phyloP scores from a whole-genome alignment of 2,888 invertebrate species.

The Calameuta filiformis region DNA sequence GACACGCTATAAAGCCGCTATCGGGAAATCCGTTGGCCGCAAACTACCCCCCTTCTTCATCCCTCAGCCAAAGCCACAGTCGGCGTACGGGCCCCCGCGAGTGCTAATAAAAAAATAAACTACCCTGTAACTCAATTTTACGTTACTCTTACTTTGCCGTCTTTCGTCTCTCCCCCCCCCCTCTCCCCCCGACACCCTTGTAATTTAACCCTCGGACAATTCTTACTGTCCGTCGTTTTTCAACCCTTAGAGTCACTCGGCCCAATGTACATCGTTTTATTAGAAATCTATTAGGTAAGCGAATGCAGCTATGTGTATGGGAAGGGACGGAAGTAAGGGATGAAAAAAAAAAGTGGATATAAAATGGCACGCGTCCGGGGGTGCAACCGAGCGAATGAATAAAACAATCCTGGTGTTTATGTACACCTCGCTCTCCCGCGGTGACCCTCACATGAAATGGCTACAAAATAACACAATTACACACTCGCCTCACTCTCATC shows the following conservation, averaged over 20 bases:
- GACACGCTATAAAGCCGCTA: constrained; percentile 65
- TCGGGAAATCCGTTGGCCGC: constrained; percentile 62
- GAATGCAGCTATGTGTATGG: not conserved
- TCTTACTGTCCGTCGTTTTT: not conserved
- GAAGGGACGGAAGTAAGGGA: not conserved
- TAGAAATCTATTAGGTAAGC: not conserved
- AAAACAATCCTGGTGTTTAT: constrained; percentile 63
- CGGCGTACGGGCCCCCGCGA: constrained; percentile 32
- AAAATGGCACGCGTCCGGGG: constrained; percentile 45
- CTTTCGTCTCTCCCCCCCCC: not conserved
- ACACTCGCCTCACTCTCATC: constrained; percentile 47
- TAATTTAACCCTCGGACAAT: not conserved
- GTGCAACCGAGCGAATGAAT: constrained; percentile 54
- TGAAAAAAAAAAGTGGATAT: constrained; percentile 6
- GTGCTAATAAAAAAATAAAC: constrained; percentile 59
- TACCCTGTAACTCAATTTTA: constrained; percentile 61
- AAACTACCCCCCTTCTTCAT: constrained; percentile 41
- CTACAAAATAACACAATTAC: constrained; percentile 66
- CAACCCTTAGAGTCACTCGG: not conserved
- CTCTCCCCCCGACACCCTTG: no score
- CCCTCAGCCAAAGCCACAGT: constrained; percentile 14
- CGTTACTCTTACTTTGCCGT: constrained; percentile 36
- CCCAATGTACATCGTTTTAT: not conserved
- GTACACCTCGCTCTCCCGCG: constrained; percentile 52
- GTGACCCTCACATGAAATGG: constrained; percentile 62